These are phyloP conservation scores for Tanytarsus gracilentus DNA, from an alignment of 2,888 invertebrate genomes.

Conservation along the genomic window DNA sequence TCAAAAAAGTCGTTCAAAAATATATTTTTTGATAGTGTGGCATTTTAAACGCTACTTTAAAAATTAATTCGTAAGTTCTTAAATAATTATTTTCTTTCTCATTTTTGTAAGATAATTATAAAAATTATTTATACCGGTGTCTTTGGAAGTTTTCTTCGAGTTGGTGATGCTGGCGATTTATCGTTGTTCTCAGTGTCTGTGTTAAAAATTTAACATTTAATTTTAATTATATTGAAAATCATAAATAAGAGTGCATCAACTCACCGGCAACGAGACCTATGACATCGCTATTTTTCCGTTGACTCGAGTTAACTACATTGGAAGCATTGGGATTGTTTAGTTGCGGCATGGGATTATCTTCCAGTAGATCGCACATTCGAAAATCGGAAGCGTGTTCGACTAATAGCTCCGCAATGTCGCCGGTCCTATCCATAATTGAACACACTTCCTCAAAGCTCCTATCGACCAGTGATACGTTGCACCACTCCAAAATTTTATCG, in stretches of 20 bases:
- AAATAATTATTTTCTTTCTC: too few species aligned
- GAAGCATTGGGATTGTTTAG: conserved; percentile 34
- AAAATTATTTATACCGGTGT: conserved; percentile 79
- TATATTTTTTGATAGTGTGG: too few species aligned
- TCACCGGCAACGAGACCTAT: conserved; percentile 42
- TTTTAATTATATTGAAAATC: conserved; percentile 1
- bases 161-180: conserved; percentile 81
- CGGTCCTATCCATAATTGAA: conserved; percentile 77
- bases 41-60: too few species aligned
- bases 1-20: too few species aligned
- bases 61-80: too few species aligned
- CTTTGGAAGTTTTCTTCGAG: conserved; percentile 90
- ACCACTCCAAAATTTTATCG: conserved; percentile 90
- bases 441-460: conserved; percentile 90
- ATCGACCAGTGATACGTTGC: conserved; percentile 78
- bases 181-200: conserved; percentile 68
- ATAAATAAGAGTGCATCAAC: conserved; percentile 31
- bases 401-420: conserved; percentile 75
- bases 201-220: conserved; percentile 35
- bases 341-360: conserved; percentile 53
- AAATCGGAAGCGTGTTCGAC: conserved; percentile 75
- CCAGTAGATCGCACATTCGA: conserved; percentile 58
- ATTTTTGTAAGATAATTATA: background rate
- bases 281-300: conserved; percentile 42
- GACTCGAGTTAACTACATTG: conserved; percentile 29